phyloP scores from a whole-genome alignment of 2,797 vertebrate genomes.

The Hemibagrus guttatus region DNA sequence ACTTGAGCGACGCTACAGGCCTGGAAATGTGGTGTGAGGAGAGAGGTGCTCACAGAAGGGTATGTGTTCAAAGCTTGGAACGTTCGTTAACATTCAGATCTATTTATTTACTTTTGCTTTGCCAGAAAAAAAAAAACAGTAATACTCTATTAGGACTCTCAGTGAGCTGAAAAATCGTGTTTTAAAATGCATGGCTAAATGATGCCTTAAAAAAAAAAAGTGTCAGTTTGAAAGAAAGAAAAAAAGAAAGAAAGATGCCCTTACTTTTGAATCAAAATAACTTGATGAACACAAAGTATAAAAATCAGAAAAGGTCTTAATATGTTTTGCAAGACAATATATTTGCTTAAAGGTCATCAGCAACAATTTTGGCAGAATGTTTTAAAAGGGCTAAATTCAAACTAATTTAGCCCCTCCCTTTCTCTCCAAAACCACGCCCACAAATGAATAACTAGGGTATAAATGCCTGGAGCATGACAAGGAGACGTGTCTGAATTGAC shows the following conservation, averaged over 20 bases:
- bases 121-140: conserved; percentile 76
- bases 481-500: not conserved
- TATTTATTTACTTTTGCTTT: conserved; percentile 80
- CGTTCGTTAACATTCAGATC: conserved; percentile 75
- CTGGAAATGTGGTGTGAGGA: conserved; percentile 63
- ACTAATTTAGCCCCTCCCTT: not conserved
- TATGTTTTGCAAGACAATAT: not conserved
- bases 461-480: not conserved
- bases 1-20: conserved; percentile 58
- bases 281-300: not conserved
- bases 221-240: not conserved
- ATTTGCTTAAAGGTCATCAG: not conserved
- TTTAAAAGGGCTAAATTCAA: not conserved
- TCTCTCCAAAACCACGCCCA: not conserved
- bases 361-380: not conserved
- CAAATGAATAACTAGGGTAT: not conserved
- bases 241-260: conserved; percentile 12
- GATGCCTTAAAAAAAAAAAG: not conserved
- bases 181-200: conserved; percentile 26
- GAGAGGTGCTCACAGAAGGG: conserved; percentile 69
- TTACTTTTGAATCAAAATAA: conserved; percentile 36
- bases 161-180: conserved; percentile 57
- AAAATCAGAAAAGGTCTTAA: not conserved
- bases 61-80: conserved; percentile 78
- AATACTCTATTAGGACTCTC: conserved; percentile 73